phyloP scores from a whole-genome alignment of 2,113 vertebrate species.

The Oncorhynchus tshawytscha region DNA sequence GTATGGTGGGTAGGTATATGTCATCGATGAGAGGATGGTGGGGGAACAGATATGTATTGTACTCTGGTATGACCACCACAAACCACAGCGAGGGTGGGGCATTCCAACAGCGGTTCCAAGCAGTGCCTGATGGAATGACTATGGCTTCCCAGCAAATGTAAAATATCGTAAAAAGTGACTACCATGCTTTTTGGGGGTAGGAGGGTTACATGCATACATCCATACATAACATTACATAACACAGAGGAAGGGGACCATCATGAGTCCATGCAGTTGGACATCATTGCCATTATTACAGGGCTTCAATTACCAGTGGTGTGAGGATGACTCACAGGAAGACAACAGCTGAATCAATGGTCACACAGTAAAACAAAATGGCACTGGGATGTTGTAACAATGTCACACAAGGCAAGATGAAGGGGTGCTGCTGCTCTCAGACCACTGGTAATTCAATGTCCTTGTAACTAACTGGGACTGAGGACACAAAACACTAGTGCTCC shows the following conservation, averaged over 20 bases:
- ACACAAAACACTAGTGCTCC: neutral
- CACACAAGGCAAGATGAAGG: conserved; percentile 25
- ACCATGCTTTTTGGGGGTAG: conserved; percentile 51
- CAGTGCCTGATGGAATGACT: conserved; percentile 53
- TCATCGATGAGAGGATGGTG: conserved; percentile 43
- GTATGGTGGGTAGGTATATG: conserved; percentile 33
- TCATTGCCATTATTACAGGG: conserved; percentile 18
- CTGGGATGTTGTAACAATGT: conserved; percentile 17
- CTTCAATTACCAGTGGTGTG: conserved; percentile 54
- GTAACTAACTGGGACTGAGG: neutral
- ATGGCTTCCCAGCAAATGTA: conserved; percentile 25
- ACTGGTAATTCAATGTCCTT: conserved; percentile 36
- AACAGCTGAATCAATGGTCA: neutral
- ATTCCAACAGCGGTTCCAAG: conserved; percentile 47
- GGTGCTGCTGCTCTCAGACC: conserved; percentile 51
- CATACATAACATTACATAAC: conserved; percentile 53
- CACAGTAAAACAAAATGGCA: conserved; percentile 7
- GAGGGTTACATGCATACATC: conserved; percentile 28
- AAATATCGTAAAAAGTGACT: conserved; percentile 23
- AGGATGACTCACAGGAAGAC: conserved; percentile 30
- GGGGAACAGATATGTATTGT: conserved; percentile 1
- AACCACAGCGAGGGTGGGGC: conserved; percentile 41
- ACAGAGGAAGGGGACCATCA: conserved; percentile 18
- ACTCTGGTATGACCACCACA: conserved; percentile 5
- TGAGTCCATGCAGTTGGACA: conserved; percentile 69